Conservation (phyloP, 1,140 invertebrate species). For the Brachionus rotundiformis region DNA sequence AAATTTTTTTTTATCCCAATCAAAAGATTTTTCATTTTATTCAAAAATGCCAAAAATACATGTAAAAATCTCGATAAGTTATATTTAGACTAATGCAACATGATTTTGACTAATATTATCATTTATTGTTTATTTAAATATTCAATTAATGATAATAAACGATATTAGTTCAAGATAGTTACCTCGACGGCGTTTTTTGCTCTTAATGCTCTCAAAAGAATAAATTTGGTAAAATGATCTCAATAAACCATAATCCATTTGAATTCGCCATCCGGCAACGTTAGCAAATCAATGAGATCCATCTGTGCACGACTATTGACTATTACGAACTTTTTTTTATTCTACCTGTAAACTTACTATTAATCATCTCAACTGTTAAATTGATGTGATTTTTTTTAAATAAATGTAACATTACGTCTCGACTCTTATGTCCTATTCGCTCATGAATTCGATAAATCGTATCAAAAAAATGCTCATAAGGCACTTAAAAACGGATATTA, state of each 20-base stretch:
- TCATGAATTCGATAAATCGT: neutral
- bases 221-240: constrained; percentile 54
- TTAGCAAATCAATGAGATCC: constrained; percentile 54
- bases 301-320: constrained; percentile 52
- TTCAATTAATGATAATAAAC: no score
- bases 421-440: neutral
- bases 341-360: neutral
- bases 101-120: no score
- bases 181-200: neutral
- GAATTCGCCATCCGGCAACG: constrained; percentile 39
- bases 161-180: no score
- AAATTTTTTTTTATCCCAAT: neutral
- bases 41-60: no score
- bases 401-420: neutral
- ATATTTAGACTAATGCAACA: no score
- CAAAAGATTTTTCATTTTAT: no score
- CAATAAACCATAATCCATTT: constrained; percentile 54
- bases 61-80: no score
- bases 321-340: neutral
- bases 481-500: neutral
- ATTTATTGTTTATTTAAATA: no score
- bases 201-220: neutral
- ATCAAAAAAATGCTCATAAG: neutral
- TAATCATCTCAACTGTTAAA: neutral
- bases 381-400: constrained; percentile 14